Conservation (phyloP, 2,113 vertebrate species). For the Thamnophis sirtalis region DNA sequence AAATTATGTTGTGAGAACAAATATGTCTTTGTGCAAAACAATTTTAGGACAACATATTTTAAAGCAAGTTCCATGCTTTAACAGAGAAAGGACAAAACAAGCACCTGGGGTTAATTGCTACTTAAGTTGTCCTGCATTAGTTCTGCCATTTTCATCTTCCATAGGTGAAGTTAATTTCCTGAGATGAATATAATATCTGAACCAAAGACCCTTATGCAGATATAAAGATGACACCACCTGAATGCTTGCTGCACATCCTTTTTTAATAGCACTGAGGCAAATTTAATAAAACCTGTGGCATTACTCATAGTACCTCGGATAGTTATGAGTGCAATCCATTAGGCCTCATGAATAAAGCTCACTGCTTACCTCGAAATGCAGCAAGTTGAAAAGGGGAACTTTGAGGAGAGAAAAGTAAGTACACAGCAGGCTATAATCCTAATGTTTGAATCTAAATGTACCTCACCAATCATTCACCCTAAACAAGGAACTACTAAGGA, state of each 20-base stretch:
- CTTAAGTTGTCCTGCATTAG: background rate
- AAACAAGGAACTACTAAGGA: background rate
- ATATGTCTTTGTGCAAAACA: background rate
- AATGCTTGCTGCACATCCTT: background rate
- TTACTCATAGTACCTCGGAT: conserved; percentile 1
- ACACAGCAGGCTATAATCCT: background rate
- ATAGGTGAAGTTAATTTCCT: background rate
- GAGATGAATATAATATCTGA: background rate
- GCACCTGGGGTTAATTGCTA: background rate
- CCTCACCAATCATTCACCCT: background rate
- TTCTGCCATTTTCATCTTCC: background rate
- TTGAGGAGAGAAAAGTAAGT: background rate
- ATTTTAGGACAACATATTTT: background rate
- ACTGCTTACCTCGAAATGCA: background rate
- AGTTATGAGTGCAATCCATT: conserved; percentile 12
- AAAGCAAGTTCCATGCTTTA: background rate
- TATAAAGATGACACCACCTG: background rate
- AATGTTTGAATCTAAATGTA: background rate
- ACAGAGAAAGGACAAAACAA: background rate
- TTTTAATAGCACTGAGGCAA: background rate
- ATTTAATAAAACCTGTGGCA: conserved; percentile 9
- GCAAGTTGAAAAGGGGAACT: background rate
- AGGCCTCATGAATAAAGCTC: background rate
- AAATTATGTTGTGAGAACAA: background rate
- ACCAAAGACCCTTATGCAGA: background rate